Conservation (phyloP, 2,113 vertebrate species). For the Mirza zaza region DNA sequence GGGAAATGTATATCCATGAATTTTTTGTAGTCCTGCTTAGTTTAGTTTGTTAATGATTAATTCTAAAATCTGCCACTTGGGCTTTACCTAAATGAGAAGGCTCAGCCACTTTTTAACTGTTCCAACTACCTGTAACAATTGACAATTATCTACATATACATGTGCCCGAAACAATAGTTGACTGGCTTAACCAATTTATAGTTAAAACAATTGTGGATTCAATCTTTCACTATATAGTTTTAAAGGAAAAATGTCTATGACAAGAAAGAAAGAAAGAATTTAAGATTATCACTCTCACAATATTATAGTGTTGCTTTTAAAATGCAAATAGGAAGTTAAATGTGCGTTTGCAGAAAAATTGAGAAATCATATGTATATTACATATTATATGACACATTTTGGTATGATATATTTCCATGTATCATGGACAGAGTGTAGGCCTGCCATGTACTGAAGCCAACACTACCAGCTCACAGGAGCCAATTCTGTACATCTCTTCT, state of each 20-base stretch:
- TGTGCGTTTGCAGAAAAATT: conserved; percentile 19
- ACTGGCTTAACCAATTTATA: neutral
- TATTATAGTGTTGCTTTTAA: conserved; percentile 55
- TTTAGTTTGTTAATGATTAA: neutral
- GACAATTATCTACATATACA: neutral
- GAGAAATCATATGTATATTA: neutral
- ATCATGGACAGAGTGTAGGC: neutral
- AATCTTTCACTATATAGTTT: neutral
- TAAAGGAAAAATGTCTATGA: neutral
- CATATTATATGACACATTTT: neutral
- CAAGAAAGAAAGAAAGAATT: no score
- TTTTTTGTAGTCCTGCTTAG: neutral
- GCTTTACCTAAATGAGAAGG: neutral
- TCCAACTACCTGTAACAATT: neutral
- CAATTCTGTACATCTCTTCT: neutral
- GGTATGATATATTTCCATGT: neutral
- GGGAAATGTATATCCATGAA: neutral
- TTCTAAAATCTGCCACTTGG: neutral
- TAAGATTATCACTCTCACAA: neutral
- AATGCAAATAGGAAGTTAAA: conserved; percentile 52
- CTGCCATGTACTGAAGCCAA: rapidly evolving
- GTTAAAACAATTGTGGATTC: neutral
- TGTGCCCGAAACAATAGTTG: neutral
- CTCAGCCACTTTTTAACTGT: neutral
- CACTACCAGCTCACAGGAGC: neutral